phyloP scores from a whole-genome alignment of 92 coral and sea anemone species.

The Desmophyllum pertusum region DNA sequence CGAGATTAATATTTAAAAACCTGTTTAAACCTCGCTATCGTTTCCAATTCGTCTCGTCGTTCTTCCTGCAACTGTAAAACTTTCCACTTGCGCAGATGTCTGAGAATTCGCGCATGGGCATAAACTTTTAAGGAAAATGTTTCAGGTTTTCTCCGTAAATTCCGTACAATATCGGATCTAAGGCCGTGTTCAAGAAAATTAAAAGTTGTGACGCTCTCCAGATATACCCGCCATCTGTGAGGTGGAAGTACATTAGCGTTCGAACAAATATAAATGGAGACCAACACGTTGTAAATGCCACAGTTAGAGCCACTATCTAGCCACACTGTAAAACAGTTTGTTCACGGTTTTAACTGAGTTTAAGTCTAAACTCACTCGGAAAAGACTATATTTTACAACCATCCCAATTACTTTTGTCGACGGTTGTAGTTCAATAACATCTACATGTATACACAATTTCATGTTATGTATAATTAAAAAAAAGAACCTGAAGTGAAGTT shows the following conservation, averaged over 20 bases:
- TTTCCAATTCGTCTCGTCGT: not conserved
- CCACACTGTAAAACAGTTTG: too few species aligned
- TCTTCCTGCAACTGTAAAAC: not conserved
- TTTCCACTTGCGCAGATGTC: not conserved
- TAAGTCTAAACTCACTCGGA: too few species aligned
- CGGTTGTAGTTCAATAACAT: too few species aligned
- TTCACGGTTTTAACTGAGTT: too few species aligned
- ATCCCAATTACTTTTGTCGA: too few species aligned
- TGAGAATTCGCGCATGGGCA: not conserved
- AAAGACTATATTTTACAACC: too few species aligned
- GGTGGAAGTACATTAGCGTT: slow-evolving; percentile 36
- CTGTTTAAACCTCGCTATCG: too few species aligned
- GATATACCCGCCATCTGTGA: slow-evolving; percentile 16
- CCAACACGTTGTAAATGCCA: slow-evolving; percentile 43
- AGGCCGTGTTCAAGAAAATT: slow-evolving; percentile 27
- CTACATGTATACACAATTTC: too few species aligned
- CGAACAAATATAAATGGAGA: slow-evolving; percentile 37
- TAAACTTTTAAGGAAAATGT: not conserved
- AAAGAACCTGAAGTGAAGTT: too few species aligned
- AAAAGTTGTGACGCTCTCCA: slow-evolving; percentile 36
- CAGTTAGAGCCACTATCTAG: slow-evolving; percentile 19
- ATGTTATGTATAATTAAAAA: too few species aligned
- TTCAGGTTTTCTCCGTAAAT: slow-evolving; percentile 32
- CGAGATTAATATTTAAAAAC: too few species aligned
- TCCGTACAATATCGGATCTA: slow-evolving; percentile 38